Evolutionary conservation across 92 coral and sea anemone genomes (phyloP).

Genomic region (Parazoanthus darwini): DNA sequence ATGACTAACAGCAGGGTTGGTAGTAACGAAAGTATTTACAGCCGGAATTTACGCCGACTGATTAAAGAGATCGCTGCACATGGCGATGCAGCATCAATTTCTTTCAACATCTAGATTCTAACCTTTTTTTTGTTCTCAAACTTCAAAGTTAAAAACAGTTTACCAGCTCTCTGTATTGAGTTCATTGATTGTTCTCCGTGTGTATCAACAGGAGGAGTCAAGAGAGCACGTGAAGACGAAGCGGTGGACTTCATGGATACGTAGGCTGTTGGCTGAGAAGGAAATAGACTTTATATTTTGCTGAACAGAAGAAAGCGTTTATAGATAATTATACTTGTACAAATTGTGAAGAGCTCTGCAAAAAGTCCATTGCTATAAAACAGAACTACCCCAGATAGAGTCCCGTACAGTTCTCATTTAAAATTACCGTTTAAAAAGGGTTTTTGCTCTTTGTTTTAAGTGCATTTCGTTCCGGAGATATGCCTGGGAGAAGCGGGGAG

Average conservation of each 20-base stretch:
- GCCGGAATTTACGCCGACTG: no score
- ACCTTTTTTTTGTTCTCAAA: not conserved
- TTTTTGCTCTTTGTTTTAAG: not conserved
- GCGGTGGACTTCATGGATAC: slow-evolving; percentile 53
- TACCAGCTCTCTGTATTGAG: not conserved
- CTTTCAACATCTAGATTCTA: not conserved
- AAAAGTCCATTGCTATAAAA: not conserved
- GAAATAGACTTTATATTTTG: not conserved
- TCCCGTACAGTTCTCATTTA: not conserved
- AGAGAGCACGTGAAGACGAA: slow-evolving; percentile 89
- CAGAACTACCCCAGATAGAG: not conserved
- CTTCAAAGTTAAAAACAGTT: not conserved
- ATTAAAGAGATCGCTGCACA: no score
- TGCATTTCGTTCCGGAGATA: not conserved
- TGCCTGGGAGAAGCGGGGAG: not conserved
- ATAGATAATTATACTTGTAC: not conserved
- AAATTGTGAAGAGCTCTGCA: not conserved
- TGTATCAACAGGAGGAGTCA: slow-evolving; percentile 70
- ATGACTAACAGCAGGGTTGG: no score
- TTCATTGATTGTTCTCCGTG: not conserved
- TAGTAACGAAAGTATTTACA: no score
- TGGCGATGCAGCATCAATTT: no score
- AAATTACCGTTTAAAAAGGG: not conserved
- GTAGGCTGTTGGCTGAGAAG: not conserved
- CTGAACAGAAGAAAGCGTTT: not conserved